Evolutionary conservation across 2,797 vertebrate genomes (phyloP).

Genomic region (Arremon aurantiirostris): DNA sequence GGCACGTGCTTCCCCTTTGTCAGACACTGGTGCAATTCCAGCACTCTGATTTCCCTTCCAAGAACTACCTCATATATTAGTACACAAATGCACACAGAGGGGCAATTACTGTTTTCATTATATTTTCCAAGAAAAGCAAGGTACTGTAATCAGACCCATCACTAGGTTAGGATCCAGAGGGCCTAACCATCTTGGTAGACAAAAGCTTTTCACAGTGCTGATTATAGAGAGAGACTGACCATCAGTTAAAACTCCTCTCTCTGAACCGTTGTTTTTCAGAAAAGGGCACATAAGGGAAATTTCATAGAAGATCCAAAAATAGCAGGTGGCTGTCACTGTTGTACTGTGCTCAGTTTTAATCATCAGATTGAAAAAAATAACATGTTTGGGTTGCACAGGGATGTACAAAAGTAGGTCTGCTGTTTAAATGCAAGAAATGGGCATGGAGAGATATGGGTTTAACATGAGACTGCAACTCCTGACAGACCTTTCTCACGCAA

Average conservation of each 20-base stretch:
- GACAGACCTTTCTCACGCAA: not conserved
- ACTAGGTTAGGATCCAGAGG: not conserved
- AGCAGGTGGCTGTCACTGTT: conserved; percentile 29
- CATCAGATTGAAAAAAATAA: not conserved
- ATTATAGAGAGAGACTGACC: not conserved
- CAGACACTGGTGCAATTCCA: not conserved
- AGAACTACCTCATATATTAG: not conserved
- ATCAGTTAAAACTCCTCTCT: not conserved
- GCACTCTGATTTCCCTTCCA: not conserved
- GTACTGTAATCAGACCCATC: not conserved
- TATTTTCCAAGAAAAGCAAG: not conserved
- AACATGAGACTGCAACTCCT: not conserved
- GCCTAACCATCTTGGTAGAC: not conserved
- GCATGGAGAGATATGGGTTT: not conserved
- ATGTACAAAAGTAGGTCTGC: not conserved
- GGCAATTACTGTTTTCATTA: not conserved
- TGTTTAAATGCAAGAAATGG: not conserved
- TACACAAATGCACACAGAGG: not conserved
- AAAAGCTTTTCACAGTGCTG: not conserved
- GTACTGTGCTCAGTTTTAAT: not conserved
- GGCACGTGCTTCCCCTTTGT: not conserved
- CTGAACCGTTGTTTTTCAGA: not conserved
- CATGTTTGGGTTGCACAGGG: not conserved
- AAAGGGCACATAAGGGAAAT: not conserved
- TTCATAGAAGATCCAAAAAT: conserved; percentile 22